Evolutionary conservation across 2,888 invertebrate species (phyloP).

Genomic region (Dasypogon diadema): DNA sequence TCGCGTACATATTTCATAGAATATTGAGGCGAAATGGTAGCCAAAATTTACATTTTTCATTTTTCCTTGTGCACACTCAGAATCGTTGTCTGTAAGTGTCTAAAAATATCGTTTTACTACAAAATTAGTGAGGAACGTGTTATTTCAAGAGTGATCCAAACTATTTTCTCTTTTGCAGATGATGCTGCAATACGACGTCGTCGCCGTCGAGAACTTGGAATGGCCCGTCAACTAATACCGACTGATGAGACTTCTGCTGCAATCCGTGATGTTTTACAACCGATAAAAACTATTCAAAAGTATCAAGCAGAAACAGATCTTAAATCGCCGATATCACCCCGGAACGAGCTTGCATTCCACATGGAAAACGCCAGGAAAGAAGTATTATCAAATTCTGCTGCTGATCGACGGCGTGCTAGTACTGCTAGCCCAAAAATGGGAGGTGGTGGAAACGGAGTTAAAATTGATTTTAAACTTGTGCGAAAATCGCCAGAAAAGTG

Average conservation of each 20-base stretch:
- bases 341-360: constrained; percentile 61
- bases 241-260: constrained; percentile 62
- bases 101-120: constrained; percentile 8
- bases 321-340: constrained; percentile 52
- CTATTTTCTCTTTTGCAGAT: constrained; percentile 63
- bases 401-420: constrained; percentile 60
- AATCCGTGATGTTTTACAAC: constrained; percentile 63
- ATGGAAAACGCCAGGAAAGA: constrained; percentile 62
- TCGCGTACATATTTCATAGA: constrained; percentile 3
- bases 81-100: constrained; percentile 54
- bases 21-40: constrained; percentile 44
- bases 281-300: constrained; percentile 58
- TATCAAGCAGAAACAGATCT: constrained; percentile 28
- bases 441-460: constrained; percentile 16
- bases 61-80: constrained; percentile 54
- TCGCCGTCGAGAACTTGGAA: constrained; percentile 66
- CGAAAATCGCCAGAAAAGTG: constrained; percentile 54
- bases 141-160: not conserved
- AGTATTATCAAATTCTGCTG: constrained; percentile 33
- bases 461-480: constrained; percentile 47
- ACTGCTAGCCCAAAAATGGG: constrained; percentile 60
- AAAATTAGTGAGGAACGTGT: constrained; percentile 17
- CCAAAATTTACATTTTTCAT: constrained; percentile 55
- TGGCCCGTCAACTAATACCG: constrained; percentile 65
- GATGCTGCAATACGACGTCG: constrained; percentile 66